These are phyloP conservation scores for Physocephala rufipes DNA, from an alignment of 2,888 invertebrate species.

Conservation along the genomic window DNA sequence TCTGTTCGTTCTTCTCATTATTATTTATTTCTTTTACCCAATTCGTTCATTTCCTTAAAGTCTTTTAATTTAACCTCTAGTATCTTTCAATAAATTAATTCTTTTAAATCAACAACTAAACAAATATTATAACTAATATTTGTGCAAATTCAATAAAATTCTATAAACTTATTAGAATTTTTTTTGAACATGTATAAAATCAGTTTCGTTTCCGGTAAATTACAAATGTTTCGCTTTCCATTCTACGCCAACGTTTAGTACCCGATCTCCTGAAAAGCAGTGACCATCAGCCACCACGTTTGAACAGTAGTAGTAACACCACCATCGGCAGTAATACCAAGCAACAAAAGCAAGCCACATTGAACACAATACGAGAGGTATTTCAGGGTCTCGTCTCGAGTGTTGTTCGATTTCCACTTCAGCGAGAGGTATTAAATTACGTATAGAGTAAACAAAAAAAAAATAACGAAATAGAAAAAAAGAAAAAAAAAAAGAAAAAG, in stretches of 20 bases:
- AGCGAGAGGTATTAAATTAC: slow-evolving; percentile 1
- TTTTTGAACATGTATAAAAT: neutral
- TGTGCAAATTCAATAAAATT: too few relatives aligned
- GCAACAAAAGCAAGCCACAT: neutral
- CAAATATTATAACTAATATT: too few relatives aligned
- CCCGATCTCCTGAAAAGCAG: neutral
- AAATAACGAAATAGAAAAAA: neutral
- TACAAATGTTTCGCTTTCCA: neutral
- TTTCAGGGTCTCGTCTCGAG: slow-evolving; percentile 14
- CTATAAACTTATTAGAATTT: neutral
- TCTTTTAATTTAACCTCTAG: too few relatives aligned
- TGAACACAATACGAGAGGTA: neutral
- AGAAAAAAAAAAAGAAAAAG: neutral
- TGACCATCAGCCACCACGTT: neutral
- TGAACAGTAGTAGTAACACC: too few relatives aligned
- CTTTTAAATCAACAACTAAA: too few relatives aligned
- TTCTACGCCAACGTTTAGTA: neutral
- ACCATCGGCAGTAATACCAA: too few relatives aligned
- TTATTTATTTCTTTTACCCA: too few relatives aligned
- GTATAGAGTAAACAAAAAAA: neutral
- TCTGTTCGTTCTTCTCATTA: too few relatives aligned
- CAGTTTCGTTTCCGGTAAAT: slow-evolving; percentile 1
- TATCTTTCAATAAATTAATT: too few relatives aligned
- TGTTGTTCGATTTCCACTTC: slow-evolving; percentile 17
- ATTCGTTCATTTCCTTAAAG: too few relatives aligned